Base-by-base conservation (phyloP, 2,888 invertebrate species). In the Holacanthella duospinosa region DNA sequence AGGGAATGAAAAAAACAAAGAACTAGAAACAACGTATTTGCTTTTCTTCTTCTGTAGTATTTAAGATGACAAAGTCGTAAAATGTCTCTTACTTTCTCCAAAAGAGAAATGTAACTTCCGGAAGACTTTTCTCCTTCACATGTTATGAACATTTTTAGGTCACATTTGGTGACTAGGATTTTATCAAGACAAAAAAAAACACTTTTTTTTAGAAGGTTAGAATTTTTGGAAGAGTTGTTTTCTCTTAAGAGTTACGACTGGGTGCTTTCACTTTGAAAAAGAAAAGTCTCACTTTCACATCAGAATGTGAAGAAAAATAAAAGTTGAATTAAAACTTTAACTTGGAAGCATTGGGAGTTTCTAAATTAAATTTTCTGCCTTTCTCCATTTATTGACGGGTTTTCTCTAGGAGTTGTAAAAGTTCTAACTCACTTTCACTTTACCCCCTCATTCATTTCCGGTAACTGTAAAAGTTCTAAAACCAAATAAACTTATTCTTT, bases 281-380 rank as follows among this genome's bases (percentile, higher is more conserved):
- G 36, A 36, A 36, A 19, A 57, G 29, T 29, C 36, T 16, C 28
- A 48, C 21, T 54, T 25, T n/a, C n/a, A n/a, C n/a, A n/a, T n/a
- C n/a, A n/a, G n/a, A n/a, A n/a, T n/a, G n/a, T n/a, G n/a, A n/a
- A 59, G 64, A 63, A 65, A 67, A 66, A 67, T 68, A 70, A 68
- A 70, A 68, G 64, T 67, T 68, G 67, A 68, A 68, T 70, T 70
- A 66, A 68, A 68, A 64, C 66, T 68, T 68, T 63, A 70, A 64
- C 61, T 64, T 68, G 65, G 64, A n/a, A n/a, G 58, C 67, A 68
- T 65, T 61, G 58, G 62, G 65, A 65, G 65, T 67, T 68, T 67
- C 67, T 66, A 70, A 70, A 70, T 70, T 70, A 70, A 70, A 70
- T 68, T 70, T 70, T 63, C 68, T 28, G 55, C 48, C 28, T 24